phyloP scores from a whole-genome alignment of 2,797 vertebrate genomes.

The Sebastes itinus region DNA sequence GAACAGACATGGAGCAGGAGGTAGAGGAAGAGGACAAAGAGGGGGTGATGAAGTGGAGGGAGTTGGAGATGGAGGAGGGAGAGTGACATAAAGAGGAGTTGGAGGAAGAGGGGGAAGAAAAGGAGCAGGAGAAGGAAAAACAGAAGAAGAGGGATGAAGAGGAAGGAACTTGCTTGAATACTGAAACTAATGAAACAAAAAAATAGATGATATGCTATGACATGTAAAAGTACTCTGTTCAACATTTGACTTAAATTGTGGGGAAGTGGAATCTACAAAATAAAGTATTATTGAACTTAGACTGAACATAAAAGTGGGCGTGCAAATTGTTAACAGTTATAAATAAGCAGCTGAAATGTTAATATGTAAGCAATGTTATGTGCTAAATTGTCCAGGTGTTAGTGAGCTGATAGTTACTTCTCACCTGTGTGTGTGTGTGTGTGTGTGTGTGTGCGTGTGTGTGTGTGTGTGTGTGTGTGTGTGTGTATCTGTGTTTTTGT shows the following conservation, averaged over 20 bases:
- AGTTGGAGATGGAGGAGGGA: conserved; percentile 1
- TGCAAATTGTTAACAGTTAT: background rate
- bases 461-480: background rate
- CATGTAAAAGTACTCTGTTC: background rate
- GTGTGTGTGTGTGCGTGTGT: background rate
- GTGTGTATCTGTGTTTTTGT: background rate
- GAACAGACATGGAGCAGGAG: conserved; percentile 61
- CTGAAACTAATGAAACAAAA: background rate
- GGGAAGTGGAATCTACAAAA: background rate
- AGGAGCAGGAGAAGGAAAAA: background rate
- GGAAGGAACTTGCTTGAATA: background rate
- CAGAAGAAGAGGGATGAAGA: background rate
- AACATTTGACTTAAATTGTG: background rate
- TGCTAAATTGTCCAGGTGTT: background rate
- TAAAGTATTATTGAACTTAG: background rate
- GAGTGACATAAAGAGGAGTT: background rate
- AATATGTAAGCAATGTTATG: background rate
- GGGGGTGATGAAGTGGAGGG: conserved; percentile 35
- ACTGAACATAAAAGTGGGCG: background rate
- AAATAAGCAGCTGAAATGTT: background rate
- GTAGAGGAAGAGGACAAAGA: conserved; percentile 19
- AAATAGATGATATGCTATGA: too few relatives aligned
- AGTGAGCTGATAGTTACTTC: background rate
- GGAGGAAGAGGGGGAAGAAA: background rate
- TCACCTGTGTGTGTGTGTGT: background rate